Conservation (phyloP, 2,113 vertebrate species). For the Chloroceryle aenea region DNA sequence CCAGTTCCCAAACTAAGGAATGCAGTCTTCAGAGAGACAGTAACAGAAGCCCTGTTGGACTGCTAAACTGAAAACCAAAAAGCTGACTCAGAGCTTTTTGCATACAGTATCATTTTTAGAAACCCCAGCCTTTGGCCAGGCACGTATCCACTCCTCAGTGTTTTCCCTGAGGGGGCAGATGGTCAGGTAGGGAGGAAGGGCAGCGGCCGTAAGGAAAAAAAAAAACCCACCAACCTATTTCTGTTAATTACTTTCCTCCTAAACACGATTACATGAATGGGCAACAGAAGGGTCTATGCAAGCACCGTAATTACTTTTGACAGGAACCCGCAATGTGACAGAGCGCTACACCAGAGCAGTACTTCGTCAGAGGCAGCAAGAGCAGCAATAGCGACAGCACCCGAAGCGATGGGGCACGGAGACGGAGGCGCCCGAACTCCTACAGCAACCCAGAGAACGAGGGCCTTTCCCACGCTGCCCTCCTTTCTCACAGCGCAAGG, state of each 20-base stretch:
- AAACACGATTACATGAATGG: neutral
- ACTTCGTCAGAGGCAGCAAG: fast-evolving
- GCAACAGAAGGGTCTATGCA: neutral
- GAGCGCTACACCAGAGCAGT: neutral
- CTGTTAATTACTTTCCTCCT: neutral
- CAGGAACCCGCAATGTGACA: neutral
- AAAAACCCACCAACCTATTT: neutral
- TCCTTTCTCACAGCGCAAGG: neutral
- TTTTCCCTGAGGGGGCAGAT: fast-evolving
- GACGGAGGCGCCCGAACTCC: fast-evolving
- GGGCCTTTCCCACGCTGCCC: neutral
- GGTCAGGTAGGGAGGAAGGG: neutral
- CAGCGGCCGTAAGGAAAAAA: fast-evolving
- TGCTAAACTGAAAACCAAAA: neutral
- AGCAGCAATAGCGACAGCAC: neutral
- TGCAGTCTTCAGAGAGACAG: neutral
- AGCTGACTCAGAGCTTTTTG: neutral
- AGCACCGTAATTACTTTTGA: neutral
- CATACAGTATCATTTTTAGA: neutral
- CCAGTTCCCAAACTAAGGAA: neutral
- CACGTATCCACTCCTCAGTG: neutral
- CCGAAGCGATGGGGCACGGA: fast-evolving
- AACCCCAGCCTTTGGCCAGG: neutral
- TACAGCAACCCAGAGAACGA: fast-evolving
- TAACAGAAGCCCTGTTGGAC: neutral